Conservation (phyloP, 2,113 vertebrate species). For the Neodon shergylaensis region DNA sequence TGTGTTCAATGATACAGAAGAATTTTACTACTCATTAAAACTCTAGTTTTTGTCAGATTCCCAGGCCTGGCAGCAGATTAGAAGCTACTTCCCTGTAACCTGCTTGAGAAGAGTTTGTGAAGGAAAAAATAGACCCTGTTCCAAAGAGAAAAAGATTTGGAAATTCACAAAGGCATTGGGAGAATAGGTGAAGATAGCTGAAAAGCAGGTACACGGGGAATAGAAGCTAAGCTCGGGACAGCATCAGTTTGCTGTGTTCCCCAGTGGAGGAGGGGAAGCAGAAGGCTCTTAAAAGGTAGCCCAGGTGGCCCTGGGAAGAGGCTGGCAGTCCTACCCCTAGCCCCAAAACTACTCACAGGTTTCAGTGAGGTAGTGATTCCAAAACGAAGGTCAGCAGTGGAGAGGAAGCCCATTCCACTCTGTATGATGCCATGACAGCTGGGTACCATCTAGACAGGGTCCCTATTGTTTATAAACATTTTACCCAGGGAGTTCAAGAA, state of each 20-base stretch:
- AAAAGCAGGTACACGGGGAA: background rate
- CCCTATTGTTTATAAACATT: no score
- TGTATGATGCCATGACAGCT: no score
- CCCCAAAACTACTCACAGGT: background rate
- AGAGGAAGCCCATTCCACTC: background rate
- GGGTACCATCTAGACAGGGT: no score
- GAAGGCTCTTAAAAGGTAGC: background rate
- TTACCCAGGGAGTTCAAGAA: no score
- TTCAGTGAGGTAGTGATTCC: background rate
- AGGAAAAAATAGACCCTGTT: background rate
- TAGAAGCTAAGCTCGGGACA: background rate
- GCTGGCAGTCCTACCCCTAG: background rate
- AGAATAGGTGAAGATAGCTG: background rate
- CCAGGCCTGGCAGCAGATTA: background rate
- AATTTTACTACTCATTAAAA: background rate
- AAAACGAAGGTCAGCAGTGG: background rate
- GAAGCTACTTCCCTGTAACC: background rate
- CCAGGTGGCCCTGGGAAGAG: background rate
- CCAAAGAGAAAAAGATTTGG: background rate
- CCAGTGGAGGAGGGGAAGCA: background rate
- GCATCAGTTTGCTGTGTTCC: background rate
- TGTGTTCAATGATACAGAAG: background rate
- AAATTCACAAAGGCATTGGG: background rate
- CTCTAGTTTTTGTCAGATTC: background rate
- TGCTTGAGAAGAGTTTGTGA: background rate